These are phyloP conservation scores for Eupithecia exiguata DNA, from an alignment of 2,888 invertebrate genomes.

Conservation along the genomic window DNA sequence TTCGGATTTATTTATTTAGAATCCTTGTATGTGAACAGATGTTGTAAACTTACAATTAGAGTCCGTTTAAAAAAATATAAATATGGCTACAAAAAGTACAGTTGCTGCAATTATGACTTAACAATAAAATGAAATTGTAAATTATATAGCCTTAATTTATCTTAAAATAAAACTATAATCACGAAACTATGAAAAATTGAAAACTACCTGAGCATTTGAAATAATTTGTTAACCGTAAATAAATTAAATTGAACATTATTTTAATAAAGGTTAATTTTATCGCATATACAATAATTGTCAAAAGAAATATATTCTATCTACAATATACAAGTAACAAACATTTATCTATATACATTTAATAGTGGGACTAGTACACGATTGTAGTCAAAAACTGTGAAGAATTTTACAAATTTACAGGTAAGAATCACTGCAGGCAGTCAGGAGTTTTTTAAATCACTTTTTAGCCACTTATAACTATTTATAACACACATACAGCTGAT, in stretches of 20 bases:
- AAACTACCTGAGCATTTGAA: slow-evolving; percentile 74
- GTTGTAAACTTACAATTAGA: slow-evolving; percentile 79
- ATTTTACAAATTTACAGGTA: slow-evolving; percentile 73
- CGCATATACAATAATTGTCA: slow-evolving; percentile 79
- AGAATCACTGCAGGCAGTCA: slow-evolving; percentile 63
- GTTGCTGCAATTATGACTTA: slow-evolving; percentile 68
- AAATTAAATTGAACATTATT: slow-evolving; percentile 73
- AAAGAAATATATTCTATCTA: slow-evolving; percentile 83
- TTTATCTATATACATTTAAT: slow-evolving; percentile 82
- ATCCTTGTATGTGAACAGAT: slow-evolving; percentile 80
- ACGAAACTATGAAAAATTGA: slow-evolving; percentile 59
- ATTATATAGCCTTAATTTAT: slow-evolving; percentile 66
- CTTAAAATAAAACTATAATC: slow-evolving; percentile 60
- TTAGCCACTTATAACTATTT: slow-evolving; percentile 22
- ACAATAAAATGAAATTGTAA: slow-evolving; percentile 59
- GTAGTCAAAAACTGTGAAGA: slow-evolving; percentile 70
- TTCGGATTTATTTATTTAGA: slow-evolving; percentile 82
- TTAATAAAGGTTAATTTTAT: slow-evolving; percentile 71
- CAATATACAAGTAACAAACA: slow-evolving; percentile 84
- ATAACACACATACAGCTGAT: background rate
- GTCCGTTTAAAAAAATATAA: slow-evolving; percentile 80
- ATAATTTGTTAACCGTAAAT: slow-evolving; percentile 72
- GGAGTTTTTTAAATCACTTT: slow-evolving; percentile 45
- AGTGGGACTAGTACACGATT: slow-evolving; percentile 81
- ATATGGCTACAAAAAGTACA: slow-evolving; percentile 78